Evolutionary conservation across 1,140 invertebrate species (phyloP).

Genomic region (Neodiprion pinetum): DNA sequence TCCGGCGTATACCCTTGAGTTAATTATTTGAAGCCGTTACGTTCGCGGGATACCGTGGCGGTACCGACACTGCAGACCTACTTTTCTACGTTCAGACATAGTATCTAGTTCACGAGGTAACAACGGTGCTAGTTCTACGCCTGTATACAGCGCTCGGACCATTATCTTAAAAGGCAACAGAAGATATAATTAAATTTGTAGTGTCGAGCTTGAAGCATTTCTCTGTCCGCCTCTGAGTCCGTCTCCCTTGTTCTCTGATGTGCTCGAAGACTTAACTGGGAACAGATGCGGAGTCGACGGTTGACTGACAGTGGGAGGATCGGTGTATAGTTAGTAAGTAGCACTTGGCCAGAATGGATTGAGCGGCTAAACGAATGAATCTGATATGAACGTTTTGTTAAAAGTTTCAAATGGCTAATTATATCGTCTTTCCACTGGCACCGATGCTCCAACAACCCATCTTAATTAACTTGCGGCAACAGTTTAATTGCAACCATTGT

Average conservation of each 20-base stretch:
- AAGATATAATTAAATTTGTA: background rate
- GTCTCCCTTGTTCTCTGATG: background rate
- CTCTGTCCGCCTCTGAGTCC: background rate
- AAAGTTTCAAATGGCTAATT: no score
- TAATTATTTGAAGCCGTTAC: constrained; percentile 46
- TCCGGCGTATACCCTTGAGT: constrained; percentile 23
- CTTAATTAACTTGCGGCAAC: no score
- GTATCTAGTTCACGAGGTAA: constrained; percentile 2
- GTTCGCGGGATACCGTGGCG: constrained; percentile 30
- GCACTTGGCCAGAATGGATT: background rate
- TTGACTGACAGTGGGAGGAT: background rate
- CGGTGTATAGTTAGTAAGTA: background rate
- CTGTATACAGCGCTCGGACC: constrained; percentile 31
- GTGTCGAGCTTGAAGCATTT: background rate
- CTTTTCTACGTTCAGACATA: background rate
- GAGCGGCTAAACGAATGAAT: background rate
- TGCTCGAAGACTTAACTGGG: background rate
- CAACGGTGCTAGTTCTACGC: background rate
- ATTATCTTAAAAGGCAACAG: constrained; percentile 40
- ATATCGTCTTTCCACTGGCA: no score
- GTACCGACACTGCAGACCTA: background rate
- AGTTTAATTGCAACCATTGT: no score
- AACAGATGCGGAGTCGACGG: background rate
- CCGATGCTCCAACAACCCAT: no score
- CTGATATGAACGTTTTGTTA: background rate